phyloP scores from a whole-genome alignment of 2,888 invertebrate species.

The Allygus modestus region DNA sequence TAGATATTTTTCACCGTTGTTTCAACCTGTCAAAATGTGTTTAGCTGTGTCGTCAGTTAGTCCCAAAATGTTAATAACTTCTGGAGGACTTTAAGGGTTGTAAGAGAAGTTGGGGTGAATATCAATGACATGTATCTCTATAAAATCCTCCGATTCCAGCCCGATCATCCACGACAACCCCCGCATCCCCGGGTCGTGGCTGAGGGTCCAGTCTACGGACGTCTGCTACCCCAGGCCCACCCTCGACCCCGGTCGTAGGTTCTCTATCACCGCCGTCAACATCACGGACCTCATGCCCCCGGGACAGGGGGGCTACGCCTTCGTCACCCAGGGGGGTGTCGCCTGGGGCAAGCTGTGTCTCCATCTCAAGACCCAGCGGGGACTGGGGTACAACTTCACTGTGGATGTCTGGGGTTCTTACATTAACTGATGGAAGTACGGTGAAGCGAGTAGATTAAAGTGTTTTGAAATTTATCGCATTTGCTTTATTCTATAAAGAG shows the following conservation, averaged over 20 bases:
- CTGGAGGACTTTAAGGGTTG: no score
- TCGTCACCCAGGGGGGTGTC: constrained; percentile 42
- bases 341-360: constrained; percentile 22
- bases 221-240: constrained; percentile 37
- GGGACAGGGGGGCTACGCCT: constrained; percentile 31
- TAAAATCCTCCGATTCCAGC: constrained; percentile 10
- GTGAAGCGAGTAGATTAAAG: no score
- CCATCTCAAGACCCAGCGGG: constrained; percentile 53
- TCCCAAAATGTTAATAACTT: no score
- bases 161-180: constrained; percentile 44
- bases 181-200: neutral
- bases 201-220: constrained; percentile 36
- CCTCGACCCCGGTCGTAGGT: neutral
- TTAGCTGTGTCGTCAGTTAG: no score
- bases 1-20: no score
- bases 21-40: no score
- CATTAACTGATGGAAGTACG: constrained; percentile 6
- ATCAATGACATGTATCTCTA: neutral
- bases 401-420: constrained; percentile 42
- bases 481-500: no score
- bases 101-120: no score
- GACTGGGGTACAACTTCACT: constrained; percentile 42
- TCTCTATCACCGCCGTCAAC: constrained; percentile 42
- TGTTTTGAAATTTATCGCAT: no score
- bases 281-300: constrained; percentile 15